Conservation (phyloP, 2,113 vertebrate species). For the Illadopsis cleaveri region DNA sequence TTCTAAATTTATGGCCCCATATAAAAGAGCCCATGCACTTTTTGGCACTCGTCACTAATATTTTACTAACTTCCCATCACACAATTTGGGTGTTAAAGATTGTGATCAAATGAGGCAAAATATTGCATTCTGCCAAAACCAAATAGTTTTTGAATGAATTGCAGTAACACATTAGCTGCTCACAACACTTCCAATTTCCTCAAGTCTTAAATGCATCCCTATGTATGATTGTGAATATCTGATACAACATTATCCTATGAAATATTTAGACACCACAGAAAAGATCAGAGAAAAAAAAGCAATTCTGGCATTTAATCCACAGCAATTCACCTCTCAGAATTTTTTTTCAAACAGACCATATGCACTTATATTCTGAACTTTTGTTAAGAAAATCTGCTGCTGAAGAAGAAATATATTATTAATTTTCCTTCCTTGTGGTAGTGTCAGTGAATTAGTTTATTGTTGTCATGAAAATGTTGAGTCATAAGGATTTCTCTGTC, state of each 20-base stretch:
- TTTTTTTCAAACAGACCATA: not conserved
- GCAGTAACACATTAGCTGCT: not conserved
- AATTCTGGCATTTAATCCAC: not conserved
- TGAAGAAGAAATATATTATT: not conserved
- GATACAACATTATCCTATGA: not conserved
- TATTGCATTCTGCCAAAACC: not conserved
- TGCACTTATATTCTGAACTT: not conserved
- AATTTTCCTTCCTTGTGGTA: not conserved
- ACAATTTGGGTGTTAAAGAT: not conserved
- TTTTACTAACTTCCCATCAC: not conserved
- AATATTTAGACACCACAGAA: not conserved
- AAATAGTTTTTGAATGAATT: not conserved
- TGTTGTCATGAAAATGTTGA: not conserved
- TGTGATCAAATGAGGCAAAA: not conserved
- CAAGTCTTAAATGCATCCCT: not conserved
- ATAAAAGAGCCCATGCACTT: not conserved
- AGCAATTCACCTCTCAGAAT: not conserved
- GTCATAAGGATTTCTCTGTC: not conserved
- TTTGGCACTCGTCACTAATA: not conserved
- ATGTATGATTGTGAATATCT: not conserved
- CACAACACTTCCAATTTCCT: not conserved
- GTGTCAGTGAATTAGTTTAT: not conserved
- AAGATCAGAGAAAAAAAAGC: not conserved
- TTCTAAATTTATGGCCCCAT: not conserved
- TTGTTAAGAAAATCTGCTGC: not conserved